Evolutionary conservation across 2,888 invertebrate genomes (phyloP).

Genomic region (Aphodius sticticus): DNA sequence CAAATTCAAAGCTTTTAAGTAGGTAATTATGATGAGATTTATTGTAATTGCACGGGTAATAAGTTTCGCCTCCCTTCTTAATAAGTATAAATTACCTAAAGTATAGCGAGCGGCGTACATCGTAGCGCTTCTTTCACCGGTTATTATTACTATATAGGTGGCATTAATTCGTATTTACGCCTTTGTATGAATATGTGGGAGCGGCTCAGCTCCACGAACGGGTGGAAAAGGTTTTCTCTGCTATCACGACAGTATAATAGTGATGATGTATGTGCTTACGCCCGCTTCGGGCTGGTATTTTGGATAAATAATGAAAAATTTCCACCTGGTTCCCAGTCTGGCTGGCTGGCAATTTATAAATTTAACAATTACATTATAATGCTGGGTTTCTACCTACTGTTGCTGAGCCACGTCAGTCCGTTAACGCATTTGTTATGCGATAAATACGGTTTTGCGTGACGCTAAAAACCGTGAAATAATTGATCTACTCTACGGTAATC

Average conservation of each 20-base stretch:
- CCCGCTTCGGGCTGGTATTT: not conserved
- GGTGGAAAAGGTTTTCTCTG: not conserved
- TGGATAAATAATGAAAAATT: not conserved
- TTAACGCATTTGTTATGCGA: not conserved
- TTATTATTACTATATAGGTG: constrained; percentile 9
- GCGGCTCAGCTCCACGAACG: not conserved
- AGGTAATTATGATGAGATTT: constrained; percentile 36
- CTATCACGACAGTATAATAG: not conserved
- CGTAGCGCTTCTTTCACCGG: not conserved
- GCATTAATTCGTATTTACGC: not conserved
- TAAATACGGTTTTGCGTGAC: not conserved
- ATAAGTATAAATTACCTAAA: constrained; percentile 19
- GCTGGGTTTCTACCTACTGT: not conserved
- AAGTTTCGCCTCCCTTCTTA: constrained; percentile 11
- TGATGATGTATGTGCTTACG: not conserved
- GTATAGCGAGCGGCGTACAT: constrained; percentile 9
- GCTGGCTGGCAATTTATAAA: not conserved
- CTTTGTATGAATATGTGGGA: not conserved
- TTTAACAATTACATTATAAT: not conserved
- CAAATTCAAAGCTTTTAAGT: constrained; percentile 35
- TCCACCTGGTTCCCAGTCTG: not conserved
- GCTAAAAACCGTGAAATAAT: not conserved
- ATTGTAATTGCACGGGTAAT: constrained; percentile 33
- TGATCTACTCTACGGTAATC: not conserved
- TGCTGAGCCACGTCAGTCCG: not conserved